Evolutionary conservation across 1,140 invertebrate genomes (phyloP).

Genomic region (Frieseomelitta varia): DNA sequence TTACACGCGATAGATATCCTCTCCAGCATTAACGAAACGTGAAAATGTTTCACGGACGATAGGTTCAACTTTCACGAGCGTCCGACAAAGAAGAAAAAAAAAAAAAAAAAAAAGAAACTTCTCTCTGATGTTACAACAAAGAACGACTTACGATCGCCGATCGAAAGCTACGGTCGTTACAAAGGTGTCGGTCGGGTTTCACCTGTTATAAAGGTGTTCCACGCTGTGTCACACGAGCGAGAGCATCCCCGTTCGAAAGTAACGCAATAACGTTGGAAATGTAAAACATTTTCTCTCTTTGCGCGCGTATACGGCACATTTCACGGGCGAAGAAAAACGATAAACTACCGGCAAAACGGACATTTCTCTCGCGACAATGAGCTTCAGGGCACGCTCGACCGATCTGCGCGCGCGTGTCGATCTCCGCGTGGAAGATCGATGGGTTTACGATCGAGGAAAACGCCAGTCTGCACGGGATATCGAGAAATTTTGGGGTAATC

Average conservation of each 20-base stretch:
- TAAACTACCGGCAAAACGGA: slow-evolving; percentile 41
- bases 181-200: background rate
- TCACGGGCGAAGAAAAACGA: background rate
- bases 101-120: too few relatives aligned
- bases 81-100: too few relatives aligned
- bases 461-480: background rate
- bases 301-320: background rate
- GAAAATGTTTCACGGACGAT: too few relatives aligned
- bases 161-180: background rate
- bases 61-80: too few relatives aligned
- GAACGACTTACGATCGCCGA: background rate
- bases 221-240: background rate
- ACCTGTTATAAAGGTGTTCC: background rate
- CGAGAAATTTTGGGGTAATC: slow-evolving; percentile 23
- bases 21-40: too few relatives aligned
- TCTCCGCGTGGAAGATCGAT: too few relatives aligned
- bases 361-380: slow-evolving; percentile 29
- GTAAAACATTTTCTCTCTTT: slow-evolving; percentile 32
- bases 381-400: background rate
- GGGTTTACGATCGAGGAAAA: too few relatives aligned
- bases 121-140: too few relatives aligned
- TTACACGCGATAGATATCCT: too few relatives aligned
- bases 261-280: slow-evolving; percentile 47
- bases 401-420: background rate
- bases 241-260: background rate